Evolutionary conservation across 2,888 invertebrate genomes (phyloP).

Genomic region (Rhagonycha fulva): DNA sequence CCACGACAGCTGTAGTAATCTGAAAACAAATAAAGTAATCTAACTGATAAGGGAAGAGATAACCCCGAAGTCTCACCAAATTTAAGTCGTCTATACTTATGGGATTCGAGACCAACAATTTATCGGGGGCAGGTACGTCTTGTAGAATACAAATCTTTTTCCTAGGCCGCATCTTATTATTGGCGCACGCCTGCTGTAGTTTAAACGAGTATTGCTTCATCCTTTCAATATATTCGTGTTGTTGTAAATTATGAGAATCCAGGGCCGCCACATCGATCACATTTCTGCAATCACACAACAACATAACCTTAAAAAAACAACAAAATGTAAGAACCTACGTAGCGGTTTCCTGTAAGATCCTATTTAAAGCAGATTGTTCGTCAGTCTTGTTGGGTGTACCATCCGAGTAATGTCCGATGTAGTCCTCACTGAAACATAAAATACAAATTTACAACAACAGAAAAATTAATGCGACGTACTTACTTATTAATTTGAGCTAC

Average conservation of each 20-base stretch:
- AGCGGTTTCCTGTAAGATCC: constrained; percentile 88
- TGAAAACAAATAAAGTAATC: constrained; percentile 52
- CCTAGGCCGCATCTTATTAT: constrained; percentile 53
- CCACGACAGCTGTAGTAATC: constrained; percentile 72
- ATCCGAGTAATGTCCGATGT: constrained; percentile 64
- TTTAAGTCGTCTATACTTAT: constrained; percentile 66
- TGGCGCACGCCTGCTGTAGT: constrained; percentile 59
- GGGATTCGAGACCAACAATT: constrained; percentile 66
- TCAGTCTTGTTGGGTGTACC: constrained; percentile 79
- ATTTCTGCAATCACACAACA: constrained; percentile 63
- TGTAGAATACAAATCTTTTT: constrained; percentile 61
- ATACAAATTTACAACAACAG: neutral
- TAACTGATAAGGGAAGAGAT: neutral
- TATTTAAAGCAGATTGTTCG: constrained; percentile 87
- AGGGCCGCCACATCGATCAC: constrained; percentile 93
- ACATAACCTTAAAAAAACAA: neutral
- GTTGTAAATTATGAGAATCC: constrained; percentile 85
- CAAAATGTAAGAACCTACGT: constrained; percentile 65
- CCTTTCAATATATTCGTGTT: constrained; percentile 85
- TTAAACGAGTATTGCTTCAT: constrained; percentile 70
- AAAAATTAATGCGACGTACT: constrained; percentile 19
- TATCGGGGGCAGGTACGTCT: constrained; percentile 78
- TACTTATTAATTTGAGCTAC: constrained; percentile 70
- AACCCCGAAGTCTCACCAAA: constrained; percentile 62
- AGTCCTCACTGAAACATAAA: constrained; percentile 63